phyloP scores from a whole-genome alignment of 30 jellyfish, hydroid and myxozoan species.

The Chironex yamaguchii region DNA sequence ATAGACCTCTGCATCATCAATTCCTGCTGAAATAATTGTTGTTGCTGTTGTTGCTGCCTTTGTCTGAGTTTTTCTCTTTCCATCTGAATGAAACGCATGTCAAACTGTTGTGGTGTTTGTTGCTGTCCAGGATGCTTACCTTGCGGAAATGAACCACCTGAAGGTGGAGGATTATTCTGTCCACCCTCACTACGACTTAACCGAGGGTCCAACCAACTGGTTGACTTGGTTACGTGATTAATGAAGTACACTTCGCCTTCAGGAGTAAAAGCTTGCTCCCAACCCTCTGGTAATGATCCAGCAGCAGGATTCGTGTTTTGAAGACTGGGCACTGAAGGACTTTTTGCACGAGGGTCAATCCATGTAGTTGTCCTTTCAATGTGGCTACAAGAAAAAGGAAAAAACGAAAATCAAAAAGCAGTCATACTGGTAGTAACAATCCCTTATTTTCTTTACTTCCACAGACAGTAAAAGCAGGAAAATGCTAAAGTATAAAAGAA shows the following conservation, averaged over 20 bases:
- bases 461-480: neutral
- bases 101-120: slow-evolving; percentile 36
- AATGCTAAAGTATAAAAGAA: neutral
- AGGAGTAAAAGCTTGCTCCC: slow-evolving; percentile 97
- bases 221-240: slow-evolving; percentile 83
- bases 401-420: neutral
- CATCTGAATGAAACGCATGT: slow-evolving; percentile 76
- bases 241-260: slow-evolving; percentile 96
- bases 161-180: neutral
- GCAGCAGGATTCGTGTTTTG: slow-evolving; percentile 63
- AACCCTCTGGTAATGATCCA: slow-evolving; percentile 90
- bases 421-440: neutral
- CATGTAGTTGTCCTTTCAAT: slow-evolving; percentile 83
- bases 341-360: slow-evolving; percentile 89
- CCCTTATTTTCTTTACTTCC: neutral
- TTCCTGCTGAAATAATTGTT: slow-evolving; percentile 67
- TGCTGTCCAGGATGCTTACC: slow-evolving; percentile 66
- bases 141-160: slow-evolving; percentile 32
- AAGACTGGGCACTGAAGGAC: slow-evolving; percentile 71
- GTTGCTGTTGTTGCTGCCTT: slow-evolving; percentile 80
- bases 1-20: slow-evolving; percentile 76
- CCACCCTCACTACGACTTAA: slow-evolving; percentile 65
- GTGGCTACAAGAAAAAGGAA: slow-evolving; percentile 60
- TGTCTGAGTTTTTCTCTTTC: slow-evolving; percentile 76
- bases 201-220: slow-evolving; percentile 98